Percentiles rank a stretch among this genome's conserved stretches.
phyloP scores from a whole-genome alignment of 2,797 vertebrate genomes.

The Oreortyx pictus region DNA sequence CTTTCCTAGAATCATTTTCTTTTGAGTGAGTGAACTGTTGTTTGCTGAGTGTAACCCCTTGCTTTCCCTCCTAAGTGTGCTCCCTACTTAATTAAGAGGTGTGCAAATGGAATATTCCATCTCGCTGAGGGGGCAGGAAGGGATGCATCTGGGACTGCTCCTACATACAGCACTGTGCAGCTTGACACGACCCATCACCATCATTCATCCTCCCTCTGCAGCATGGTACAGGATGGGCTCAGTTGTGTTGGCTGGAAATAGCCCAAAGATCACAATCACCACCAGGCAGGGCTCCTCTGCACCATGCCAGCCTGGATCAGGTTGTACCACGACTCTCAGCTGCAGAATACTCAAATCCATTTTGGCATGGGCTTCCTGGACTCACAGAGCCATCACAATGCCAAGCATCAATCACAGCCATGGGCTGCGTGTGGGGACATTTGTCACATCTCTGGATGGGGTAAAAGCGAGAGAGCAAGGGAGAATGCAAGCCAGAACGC shows the following conservation, averaged over 20 bases:
- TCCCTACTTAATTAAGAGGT: conserved; percentile 49
- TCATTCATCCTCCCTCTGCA: conserved; percentile 47
- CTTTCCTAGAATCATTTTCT: conserved; percentile 22
- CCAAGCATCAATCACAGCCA: neutral
- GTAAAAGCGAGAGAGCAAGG: neutral
- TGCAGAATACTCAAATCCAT: neutral
- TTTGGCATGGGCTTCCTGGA: neutral
- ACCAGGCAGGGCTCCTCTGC: neutral
- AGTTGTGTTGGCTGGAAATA: neutral
- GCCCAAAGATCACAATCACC: neutral
- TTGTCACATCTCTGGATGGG: neutral
- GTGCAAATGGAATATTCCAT: conserved; percentile 31
- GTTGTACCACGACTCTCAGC: neutral
- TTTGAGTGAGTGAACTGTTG: conserved; percentile 33
- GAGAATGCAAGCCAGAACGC: neutral
- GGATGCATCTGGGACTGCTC: conserved; percentile 56
- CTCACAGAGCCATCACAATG: fast-evolving
- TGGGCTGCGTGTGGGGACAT: fast-evolving
- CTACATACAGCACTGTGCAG: neutral
- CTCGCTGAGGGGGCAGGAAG: conserved; percentile 23
- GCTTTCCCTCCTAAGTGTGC: conserved; percentile 24
- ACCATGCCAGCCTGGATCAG: neutral
- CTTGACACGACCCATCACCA: conserved; percentile 50
- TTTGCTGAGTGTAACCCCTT: conserved; percentile 49
- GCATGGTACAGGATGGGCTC: neutral